phyloP scores from a whole-genome alignment of 2,113 vertebrate genomes.

The Heteronetta atricapilla region DNA sequence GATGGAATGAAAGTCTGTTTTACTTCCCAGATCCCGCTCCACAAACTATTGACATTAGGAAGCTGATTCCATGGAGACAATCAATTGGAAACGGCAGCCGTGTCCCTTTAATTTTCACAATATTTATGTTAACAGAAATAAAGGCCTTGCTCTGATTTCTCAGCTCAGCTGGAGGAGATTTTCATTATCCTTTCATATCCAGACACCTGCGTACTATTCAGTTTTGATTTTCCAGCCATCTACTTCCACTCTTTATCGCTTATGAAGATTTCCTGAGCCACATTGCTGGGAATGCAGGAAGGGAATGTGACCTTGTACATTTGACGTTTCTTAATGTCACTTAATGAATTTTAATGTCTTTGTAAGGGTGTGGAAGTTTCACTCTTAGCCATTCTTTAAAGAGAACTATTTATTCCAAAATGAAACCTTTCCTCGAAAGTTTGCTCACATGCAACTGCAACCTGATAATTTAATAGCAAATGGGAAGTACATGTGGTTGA shows the following conservation, averaged over 20 bases:
- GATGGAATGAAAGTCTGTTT: neutral
- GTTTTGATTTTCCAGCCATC: neutral
- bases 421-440: neutral
- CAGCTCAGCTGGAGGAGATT: constrained; percentile 46
- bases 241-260: neutral
- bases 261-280: neutral
- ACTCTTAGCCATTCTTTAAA: neutral
- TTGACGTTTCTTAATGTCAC: rapidly evolving
- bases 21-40: neutral
- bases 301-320: neutral
- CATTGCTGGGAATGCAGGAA: neutral
- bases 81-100: constrained; percentile 61
- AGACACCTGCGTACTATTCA: constrained; percentile 16
- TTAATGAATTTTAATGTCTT: neutral
- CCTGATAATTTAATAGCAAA: neutral
- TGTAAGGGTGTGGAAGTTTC: rapidly evolving
- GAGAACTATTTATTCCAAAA: neutral
- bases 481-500: rapidly evolving
- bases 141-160: constrained; percentile 61
- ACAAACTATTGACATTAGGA: constrained; percentile 34
- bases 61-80: constrained; percentile 73
- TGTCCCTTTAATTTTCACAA: constrained; percentile 37
- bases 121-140: constrained; percentile 50
- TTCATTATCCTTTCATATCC: constrained; percentile 41
- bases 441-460: rapidly evolving